Evolutionary conservation across 2,797 vertebrate genomes (phyloP), one percentile per base, ranked within the genome.

Genomic region (Eptatretus atami): DNA sequence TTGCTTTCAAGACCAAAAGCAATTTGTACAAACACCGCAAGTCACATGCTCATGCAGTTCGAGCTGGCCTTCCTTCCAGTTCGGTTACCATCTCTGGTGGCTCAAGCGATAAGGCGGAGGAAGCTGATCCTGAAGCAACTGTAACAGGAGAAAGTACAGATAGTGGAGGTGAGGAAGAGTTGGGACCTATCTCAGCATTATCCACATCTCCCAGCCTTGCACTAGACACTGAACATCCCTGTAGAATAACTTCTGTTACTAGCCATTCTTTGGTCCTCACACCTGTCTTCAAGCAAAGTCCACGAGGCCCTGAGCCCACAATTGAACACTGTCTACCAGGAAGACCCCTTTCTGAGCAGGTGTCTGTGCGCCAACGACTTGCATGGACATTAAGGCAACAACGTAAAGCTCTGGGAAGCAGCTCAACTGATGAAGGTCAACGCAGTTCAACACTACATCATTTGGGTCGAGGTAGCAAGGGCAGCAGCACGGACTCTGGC

Each of bases 1-100:
- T 96, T 77, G 96, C 92, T 65, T 99, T 95, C 70, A 99, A 99
- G 73, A 99, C 90, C 52, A 96, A 98, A 77, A 98, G 92, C 74
- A 98, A 98, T 75, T 71, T 98, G 66, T 98, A 98, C 71, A 98
- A 98, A 71, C 92, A 98, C 72, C 82, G 90, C 66, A 98, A 98
- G 70, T 98, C 92, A 67, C 92, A 98, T 10, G 86, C 90, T 67
- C 92, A 98, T 72, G 80, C 84, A 63, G 90, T 98, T 69, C 96
- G 95, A 76, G 88, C 84, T 1, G 86, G 86, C 66, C 75, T 94
- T 69, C 77, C 80, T 19, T 84, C 82, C 6, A 79, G 76, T 71
- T 73, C 73, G 13, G 78, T 77, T 66, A 76, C 79, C 54, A 72
- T 71, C 54, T 73, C 74, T 11, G 63, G n/a, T 9, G 73, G 71